These are phyloP conservation scores for Crematogaster levior DNA, from an alignment of 2,888 invertebrate species.

Conservation along the genomic window DNA sequence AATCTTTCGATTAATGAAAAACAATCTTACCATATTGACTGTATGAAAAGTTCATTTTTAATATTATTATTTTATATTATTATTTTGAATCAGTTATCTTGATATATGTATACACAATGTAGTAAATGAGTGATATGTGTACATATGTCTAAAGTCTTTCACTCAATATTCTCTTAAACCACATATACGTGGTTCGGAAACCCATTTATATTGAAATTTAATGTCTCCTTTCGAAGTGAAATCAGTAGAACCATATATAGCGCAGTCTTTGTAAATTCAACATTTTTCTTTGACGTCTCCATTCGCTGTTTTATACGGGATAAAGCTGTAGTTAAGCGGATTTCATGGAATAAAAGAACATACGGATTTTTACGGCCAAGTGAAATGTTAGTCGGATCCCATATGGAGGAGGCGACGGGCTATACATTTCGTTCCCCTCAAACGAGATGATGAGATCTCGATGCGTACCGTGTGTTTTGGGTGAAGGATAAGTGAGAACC, in stretches of 20 bases:
- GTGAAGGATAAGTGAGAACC: constrained; percentile 70
- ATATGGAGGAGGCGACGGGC: constrained; percentile 40
- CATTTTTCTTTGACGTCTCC: constrained; percentile 64
- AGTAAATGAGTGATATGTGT: not conserved
- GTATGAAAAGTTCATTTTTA: not conserved
- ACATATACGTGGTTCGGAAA: not conserved
- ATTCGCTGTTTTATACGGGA: constrained; percentile 37
- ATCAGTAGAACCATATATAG: constrained; percentile 10
- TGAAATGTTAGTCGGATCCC: constrained; percentile 67
- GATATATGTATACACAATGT: not conserved
- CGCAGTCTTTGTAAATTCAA: constrained; percentile 65
- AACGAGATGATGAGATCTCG: constrained; percentile 68
- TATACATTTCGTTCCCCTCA: constrained; percentile 27
- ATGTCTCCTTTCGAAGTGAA: constrained; percentile 14
- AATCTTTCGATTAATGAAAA: not conserved
- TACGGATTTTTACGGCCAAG: constrained; percentile 60
- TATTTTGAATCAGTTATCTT: not conserved
- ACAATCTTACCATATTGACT: not conserved
- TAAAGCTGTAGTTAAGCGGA: constrained; percentile 69
- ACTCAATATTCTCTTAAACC: constrained; percentile 9
- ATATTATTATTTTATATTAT: not conserved
- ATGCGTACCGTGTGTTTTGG: constrained; percentile 61
- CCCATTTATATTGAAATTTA: constrained; percentile 42
- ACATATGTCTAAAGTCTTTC: not conserved
- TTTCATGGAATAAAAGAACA: constrained; percentile 73